These are phyloP conservation scores for Gadopsis marmoratus DNA, from an alignment of 2,797 vertebrate genomes.

Conservation along the genomic window DNA sequence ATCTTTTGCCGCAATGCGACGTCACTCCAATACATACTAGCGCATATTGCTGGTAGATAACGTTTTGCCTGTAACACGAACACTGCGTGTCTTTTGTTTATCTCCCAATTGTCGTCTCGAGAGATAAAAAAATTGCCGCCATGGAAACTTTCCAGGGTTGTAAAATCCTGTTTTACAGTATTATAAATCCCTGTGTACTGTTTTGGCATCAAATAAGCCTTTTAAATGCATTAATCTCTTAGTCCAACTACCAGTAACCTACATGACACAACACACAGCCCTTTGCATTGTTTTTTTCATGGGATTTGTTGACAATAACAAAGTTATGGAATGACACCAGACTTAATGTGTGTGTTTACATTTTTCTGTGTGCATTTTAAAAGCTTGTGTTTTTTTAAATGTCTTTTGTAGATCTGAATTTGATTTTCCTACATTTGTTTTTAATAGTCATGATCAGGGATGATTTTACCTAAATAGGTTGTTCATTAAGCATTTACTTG, in stretches of 20 bases:
- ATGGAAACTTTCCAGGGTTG: background rate
- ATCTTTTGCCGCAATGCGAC: background rate
- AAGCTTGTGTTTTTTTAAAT: constrained; percentile 60
- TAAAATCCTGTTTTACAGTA: constrained; percentile 3
- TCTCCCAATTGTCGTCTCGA: background rate
- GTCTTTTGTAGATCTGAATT: constrained; percentile 64
- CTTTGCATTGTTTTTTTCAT: background rate
- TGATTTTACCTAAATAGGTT: constrained; percentile 60
- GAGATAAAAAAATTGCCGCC: background rate
- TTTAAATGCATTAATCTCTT: background rate
- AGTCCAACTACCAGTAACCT: background rate
- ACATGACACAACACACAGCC: background rate
- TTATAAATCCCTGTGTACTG: background rate
- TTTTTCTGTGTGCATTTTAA: constrained; percentile 59
- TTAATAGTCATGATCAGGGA: constrained; percentile 70
- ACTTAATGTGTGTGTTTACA: constrained; percentile 63
- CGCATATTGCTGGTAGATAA: background rate
- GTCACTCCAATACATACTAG: background rate
- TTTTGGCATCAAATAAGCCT: background rate
- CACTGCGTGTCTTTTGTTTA: background rate
- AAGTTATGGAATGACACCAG: constrained; percentile 46
- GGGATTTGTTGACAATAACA: constrained; percentile 20
- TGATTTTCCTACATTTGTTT: constrained; percentile 47
- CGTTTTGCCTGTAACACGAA: background rate
- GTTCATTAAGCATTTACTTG: constrained; percentile 61